Evolutionary conservation across 37 sponge, comb jelly and placozoan species (phyloP).

Genomic region (Chondrosia reniformis): DNA sequence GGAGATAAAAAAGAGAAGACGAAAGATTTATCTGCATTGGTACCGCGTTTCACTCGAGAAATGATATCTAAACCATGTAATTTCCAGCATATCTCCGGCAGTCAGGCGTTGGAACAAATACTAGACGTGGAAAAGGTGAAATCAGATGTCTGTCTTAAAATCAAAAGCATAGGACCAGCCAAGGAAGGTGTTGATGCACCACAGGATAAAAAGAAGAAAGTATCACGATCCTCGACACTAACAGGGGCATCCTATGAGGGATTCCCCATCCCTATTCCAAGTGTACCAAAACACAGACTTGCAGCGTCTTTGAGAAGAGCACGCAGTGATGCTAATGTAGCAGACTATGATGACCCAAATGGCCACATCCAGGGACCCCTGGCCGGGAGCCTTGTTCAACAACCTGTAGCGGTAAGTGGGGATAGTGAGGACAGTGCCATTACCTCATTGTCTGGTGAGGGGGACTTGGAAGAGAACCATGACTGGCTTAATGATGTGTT

Average conservation of each 20-base stretch:
- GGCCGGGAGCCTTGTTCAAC: background rate
- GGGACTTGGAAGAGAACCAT: constrained; percentile 29
- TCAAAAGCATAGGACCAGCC: background rate
- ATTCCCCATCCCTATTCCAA: constrained; percentile 15
- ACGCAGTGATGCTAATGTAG: background rate
- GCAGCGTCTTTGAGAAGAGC: background rate
- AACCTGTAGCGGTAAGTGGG: constrained; percentile 7
- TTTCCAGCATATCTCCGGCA: constrained; percentile 77
- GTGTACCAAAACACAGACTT: background rate
- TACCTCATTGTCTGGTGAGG: constrained; percentile 20
- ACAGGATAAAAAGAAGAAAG: background rate
- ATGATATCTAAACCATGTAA: constrained; percentile 82
- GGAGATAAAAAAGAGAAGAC: background rate
- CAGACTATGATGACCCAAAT: background rate
- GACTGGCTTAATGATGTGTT: constrained; percentile 15
- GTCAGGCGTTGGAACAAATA: constrained; percentile 67
- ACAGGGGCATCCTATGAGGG: constrained; percentile 4
- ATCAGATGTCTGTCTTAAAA: constrained; percentile 32
- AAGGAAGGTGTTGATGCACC: background rate
- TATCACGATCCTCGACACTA: background rate
- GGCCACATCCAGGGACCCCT: background rate
- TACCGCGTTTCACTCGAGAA: constrained; percentile 34
- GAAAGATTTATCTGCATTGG: background rate
- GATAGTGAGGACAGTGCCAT: constrained; percentile 11
- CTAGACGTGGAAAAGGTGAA: constrained; percentile 73